These are phyloP conservation scores for Amaurobius ferox DNA, from an alignment of 2,888 invertebrate species.

Conservation along the genomic window DNA sequence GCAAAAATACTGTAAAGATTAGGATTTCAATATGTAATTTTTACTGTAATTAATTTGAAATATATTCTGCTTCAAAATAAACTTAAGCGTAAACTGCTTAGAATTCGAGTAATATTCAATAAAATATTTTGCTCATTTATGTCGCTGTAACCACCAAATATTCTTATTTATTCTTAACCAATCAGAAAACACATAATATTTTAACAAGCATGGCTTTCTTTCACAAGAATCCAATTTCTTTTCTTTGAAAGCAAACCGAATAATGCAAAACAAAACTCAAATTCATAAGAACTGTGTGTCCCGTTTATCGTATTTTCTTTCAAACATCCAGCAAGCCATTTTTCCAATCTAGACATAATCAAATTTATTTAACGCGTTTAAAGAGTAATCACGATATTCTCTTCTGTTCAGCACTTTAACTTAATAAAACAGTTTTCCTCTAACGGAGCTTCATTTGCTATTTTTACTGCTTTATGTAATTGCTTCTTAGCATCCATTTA, in stretches of 20 bases:
- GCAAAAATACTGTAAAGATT: too few species aligned
- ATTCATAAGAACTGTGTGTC: not conserved
- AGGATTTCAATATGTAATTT: too few species aligned
- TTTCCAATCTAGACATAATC: conserved; percentile 5
- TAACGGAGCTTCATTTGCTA: conserved; percentile 1
- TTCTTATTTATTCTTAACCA: too few species aligned
- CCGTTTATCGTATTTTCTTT: not conserved
- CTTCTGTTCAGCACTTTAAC: conserved; percentile 24
- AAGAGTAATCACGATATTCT: conserved; percentile 14
- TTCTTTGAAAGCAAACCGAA: not conserved
- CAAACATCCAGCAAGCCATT: not conserved
- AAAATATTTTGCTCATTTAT: too few species aligned
- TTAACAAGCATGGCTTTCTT: too few species aligned
- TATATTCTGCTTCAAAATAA: too few species aligned
- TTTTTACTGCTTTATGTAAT: conserved; percentile 8
- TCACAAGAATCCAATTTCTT: too few species aligned
- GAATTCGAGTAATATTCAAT: too few species aligned
- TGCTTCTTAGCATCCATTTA: conserved; percentile 11
- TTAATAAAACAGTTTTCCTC: conserved; percentile 47
- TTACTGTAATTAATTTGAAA: too few species aligned
- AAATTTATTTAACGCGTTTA: conserved; percentile 14
- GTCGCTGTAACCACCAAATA: too few species aligned
- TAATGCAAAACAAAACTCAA: not conserved
- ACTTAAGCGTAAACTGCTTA: too few species aligned
- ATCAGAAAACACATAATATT: too few species aligned